Conservation (phyloP, 2,797 vertebrate genomes). For the Distichodus sexfasciatus region DNA sequence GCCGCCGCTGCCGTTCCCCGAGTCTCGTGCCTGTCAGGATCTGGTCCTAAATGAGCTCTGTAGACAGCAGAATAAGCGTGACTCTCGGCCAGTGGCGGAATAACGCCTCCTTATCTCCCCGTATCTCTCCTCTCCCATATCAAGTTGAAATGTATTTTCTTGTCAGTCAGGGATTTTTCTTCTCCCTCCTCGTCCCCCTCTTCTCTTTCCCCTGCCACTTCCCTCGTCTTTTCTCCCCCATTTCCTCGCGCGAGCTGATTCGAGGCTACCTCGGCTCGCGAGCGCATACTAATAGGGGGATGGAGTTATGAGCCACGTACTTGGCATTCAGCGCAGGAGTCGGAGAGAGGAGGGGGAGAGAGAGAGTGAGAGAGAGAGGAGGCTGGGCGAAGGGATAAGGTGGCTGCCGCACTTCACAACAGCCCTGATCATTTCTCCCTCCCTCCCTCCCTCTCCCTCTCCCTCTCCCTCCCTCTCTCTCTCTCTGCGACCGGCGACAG, state of each 20-base stretch:
- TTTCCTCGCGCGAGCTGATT: slow-evolving; percentile 48
- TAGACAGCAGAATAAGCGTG: slow-evolving; percentile 67
- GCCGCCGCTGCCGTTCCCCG: no score
- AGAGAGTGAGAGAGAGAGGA: slow-evolving; percentile 41
- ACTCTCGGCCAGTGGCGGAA: slow-evolving; percentile 56
- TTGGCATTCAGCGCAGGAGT: slow-evolving; percentile 57
- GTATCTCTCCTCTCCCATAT: slow-evolving; percentile 53
- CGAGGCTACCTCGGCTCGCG: slow-evolving; percentile 46
- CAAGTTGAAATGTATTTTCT: slow-evolving; percentile 56
- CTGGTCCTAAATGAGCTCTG: slow-evolving; percentile 61
- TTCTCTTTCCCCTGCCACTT: background rate
- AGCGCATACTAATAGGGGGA: slow-evolving; percentile 57
- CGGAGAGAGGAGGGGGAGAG: slow-evolving; percentile 26
- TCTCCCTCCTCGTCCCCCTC: slow-evolving; percentile 28
- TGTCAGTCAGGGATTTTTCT: slow-evolving; percentile 49
- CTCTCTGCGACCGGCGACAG: slow-evolving; percentile 49
- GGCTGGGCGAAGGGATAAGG: slow-evolving; percentile 55
- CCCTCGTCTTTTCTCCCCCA: background rate
- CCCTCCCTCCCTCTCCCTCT: slow-evolving; percentile 26
- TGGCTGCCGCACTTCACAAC: slow-evolving; percentile 49
- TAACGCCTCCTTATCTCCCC: slow-evolving; percentile 67
- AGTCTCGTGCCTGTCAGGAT: slow-evolving; percentile 58
- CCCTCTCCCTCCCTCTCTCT: slow-evolving; percentile 37
- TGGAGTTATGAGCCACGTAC: slow-evolving; percentile 45
- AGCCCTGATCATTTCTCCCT: slow-evolving; percentile 53